These are phyloP conservation scores for Bombus sylvicola DNA, from an alignment of 1,140 invertebrate species.

Conservation along the genomic window DNA sequence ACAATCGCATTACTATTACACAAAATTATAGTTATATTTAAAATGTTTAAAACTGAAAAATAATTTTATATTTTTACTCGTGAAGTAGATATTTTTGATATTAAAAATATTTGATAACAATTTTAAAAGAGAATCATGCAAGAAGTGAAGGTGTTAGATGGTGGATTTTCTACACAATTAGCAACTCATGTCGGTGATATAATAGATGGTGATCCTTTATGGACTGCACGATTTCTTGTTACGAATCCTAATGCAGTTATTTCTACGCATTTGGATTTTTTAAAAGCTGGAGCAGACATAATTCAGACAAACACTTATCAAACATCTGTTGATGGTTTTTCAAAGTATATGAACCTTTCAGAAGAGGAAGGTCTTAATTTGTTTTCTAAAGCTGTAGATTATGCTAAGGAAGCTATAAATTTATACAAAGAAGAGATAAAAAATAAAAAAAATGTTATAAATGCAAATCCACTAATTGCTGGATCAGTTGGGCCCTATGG, in stretches of 20 bases:
- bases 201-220: constrained; percentile 91
- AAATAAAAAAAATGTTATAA: constrained; percentile 52
- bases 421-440: constrained; percentile 84
- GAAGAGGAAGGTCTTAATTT: constrained; percentile 86
- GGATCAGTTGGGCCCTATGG: constrained; percentile 97
- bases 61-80: neutral
- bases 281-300: constrained; percentile 91
- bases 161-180: constrained; percentile 92
- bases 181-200: constrained; percentile 87
- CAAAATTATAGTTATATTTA: neutral
- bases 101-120: neutral
- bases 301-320: constrained; percentile 96
- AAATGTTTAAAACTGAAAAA: neutral
- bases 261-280: constrained; percentile 91
- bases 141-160: constrained; percentile 87
- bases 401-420: constrained; percentile 87
- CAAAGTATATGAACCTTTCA: constrained; percentile 86
- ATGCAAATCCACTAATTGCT: constrained; percentile 85
- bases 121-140: constrained; percentile 57
- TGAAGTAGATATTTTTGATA: neutral
- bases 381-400: constrained; percentile 88
- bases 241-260: constrained; percentile 89
- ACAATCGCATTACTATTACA: neutral
- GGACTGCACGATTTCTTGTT: constrained; percentile 90
- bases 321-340: constrained; percentile 91